phyloP scores from a whole-genome alignment of 2,797 vertebrate species.

The Aulostomus chinensis region DNA sequence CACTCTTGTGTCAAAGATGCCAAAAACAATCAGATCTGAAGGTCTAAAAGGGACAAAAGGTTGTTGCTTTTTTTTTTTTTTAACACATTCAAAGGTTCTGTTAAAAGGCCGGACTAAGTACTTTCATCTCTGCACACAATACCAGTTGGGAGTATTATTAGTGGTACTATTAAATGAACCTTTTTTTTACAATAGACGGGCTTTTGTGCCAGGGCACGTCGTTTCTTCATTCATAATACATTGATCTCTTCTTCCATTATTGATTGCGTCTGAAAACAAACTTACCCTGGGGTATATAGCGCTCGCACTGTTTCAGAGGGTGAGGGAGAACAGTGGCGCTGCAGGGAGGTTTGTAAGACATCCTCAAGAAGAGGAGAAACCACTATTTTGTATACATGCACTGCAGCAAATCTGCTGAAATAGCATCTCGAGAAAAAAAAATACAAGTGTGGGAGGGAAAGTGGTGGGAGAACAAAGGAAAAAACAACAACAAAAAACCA shows the following conservation, averaged over 20 bases:
- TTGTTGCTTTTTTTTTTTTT: neutral
- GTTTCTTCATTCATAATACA: constrained; percentile 66
- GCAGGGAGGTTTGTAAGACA: constrained; percentile 16
- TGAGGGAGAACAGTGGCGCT: constrained; percentile 28
- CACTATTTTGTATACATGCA: constrained; percentile 22
- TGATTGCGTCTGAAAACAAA: constrained; percentile 55
- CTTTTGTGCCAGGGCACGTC: constrained; percentile 27
- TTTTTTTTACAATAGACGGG: constrained; percentile 35
- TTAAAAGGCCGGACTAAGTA: constrained; percentile 12
- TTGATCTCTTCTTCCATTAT: constrained; percentile 57
- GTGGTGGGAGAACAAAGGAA: too few species aligned
- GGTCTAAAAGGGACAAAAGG: too few species aligned
- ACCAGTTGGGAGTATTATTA: too few species aligned
- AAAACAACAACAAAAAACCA: too few species aligned
- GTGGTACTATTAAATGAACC: too few species aligned
- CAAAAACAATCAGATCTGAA: neutral
- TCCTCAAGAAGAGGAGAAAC: constrained; percentile 9
- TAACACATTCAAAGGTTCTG: constrained; percentile 5
- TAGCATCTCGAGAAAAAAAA: neutral
- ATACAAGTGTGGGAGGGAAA: too few species aligned
- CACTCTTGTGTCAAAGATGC: too few species aligned
- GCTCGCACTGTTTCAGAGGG: constrained; percentile 36
- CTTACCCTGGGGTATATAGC: constrained; percentile 35
- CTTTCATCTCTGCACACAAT: constrained; percentile 11
- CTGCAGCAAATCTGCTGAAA: constrained; percentile 23